A percentile compares a stretch with the other conserved stretches of the same genome.
phyloP scores from a whole-genome alignment of 2,888 invertebrate genomes.

The Liposcelis brunnea region DNA sequence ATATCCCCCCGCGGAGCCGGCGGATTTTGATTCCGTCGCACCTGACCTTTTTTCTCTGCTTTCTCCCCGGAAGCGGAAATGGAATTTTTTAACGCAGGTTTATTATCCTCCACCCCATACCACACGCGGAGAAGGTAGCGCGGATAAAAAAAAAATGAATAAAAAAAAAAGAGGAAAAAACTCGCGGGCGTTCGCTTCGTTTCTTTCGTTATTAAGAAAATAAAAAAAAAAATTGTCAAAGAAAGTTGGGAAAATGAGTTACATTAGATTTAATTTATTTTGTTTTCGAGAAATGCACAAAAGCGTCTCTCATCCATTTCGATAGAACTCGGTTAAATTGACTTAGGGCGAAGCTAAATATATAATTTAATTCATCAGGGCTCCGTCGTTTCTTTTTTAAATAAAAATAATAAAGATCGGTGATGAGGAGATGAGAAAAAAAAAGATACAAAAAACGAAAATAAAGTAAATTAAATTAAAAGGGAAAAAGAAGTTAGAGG shows the following conservation, averaged over 20 bases:
- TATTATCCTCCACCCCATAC: not conserved
- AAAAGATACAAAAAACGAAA: not conserved
- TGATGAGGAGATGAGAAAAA: conserved; percentile 2
- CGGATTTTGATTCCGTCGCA: no score
- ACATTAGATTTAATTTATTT: conserved; percentile 1
- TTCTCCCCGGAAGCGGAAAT: no score
- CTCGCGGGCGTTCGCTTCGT: not conserved
- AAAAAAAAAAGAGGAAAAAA: not conserved
- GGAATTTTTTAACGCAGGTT: no score
- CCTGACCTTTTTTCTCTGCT: no score
- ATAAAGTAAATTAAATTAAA: not conserved
- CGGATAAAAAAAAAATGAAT: no score
- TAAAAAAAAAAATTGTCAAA: not conserved
- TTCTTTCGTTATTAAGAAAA: not conserved
- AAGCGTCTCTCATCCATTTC: no score
- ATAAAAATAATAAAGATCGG: conserved; percentile 6
- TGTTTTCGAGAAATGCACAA: not conserved
- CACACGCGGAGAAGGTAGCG: not conserved
- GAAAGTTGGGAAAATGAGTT: not conserved
- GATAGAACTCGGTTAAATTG: not conserved
- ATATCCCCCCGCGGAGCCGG: no score
- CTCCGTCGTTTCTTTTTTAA: not conserved
- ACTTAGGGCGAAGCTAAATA: not conserved
- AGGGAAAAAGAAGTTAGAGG: not conserved
- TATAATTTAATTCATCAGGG: not conserved